Evolutionary conservation across 2,113 vertebrate genomes (phyloP), one percentile per base, ranked within the genome.

Genomic region (Progne subis): DNA sequence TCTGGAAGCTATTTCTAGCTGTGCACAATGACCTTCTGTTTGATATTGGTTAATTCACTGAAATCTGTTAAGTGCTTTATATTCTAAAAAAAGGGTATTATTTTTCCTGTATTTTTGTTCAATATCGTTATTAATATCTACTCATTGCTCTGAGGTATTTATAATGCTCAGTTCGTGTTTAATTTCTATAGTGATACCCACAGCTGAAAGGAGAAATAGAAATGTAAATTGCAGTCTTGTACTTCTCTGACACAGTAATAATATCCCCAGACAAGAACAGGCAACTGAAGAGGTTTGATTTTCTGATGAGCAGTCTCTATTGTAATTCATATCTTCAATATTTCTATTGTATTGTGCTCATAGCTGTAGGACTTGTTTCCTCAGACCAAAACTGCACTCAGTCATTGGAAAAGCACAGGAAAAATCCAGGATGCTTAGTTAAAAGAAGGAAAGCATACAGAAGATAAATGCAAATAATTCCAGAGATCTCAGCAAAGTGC

Each of bases 11-110:
- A 50, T 95, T 95, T 80, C 67, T 79, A 67, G 84, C 93, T 67
- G 39, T 70, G 78, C 46, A 80, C 79, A 80, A 47, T 49, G 93
- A 82, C 87, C 82, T 91, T 34, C 89, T 85, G 46, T 96, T 95
- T 96, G 92, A 97, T 95, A 94, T 95, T 79, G 29, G 41, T 79
- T 96, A 97, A 95, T 84, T 91, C 86, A 79, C 57, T 57, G 64
- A 52, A 83, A 78, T 74, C 46, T 70, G 55, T 67, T 59, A 86
- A 91, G 72, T 87, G 83, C 71, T 96, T 88, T 70, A 56, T 63
- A 56, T 64, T 82, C 87, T 78, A 95, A 91, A 76, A 93, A 83
- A 95, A 81, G 91, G 63, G 67, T 89, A 91, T 89, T 71, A 77
- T 94, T 93, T 92, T 87, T 26, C 23, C 70, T 47, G 50, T 50